Percentiles rank a stretch among this genome's conserved stretches.
phyloP scores from a whole-genome alignment of 1,140 invertebrate genomes.

The Drosophila pruinosa region DNA sequence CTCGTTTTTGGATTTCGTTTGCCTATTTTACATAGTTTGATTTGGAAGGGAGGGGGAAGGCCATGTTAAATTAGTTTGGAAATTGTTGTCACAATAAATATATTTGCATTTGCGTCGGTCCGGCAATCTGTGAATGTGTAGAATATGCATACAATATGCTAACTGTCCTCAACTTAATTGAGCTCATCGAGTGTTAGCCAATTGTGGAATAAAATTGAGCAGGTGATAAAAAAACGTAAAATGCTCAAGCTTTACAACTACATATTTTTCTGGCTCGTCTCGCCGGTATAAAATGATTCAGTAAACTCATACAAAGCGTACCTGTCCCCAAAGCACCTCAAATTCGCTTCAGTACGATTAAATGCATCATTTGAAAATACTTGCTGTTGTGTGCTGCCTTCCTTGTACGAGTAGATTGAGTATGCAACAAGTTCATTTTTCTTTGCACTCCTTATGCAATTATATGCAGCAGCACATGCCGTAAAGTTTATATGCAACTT shows the following conservation, averaged over 20 bases:
- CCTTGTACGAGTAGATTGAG: neutral
- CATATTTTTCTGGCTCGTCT: no score
- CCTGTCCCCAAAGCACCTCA: neutral
- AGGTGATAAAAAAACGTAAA: neutral
- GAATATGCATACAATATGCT: slow-evolving; percentile 52
- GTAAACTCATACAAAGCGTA: neutral
- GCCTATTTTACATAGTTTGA: slow-evolving; percentile 58
- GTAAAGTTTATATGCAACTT: slow-evolving; percentile 52
- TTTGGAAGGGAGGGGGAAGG: neutral
- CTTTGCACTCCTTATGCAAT: slow-evolving; percentile 60
- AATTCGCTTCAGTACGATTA: slow-evolving; percentile 5
- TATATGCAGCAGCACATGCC: slow-evolving; percentile 51
- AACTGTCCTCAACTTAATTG: neutral
- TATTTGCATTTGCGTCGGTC: slow-evolving; percentile 58
- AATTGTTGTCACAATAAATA: slow-evolving; percentile 71
- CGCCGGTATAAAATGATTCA: no score
- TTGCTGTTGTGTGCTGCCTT: slow-evolving; percentile 25
- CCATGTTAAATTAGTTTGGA: slow-evolving; percentile 67
- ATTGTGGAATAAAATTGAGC: neutral
- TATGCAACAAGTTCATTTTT: slow-evolving; percentile 58
- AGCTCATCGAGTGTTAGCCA: neutral
- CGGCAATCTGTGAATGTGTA: slow-evolving; percentile 26
- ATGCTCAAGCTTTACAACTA: no score
- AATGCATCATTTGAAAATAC: slow-evolving; percentile 7
- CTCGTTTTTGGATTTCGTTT: slow-evolving; percentile 42